phyloP scores from a whole-genome alignment of 2,797 vertebrate species.

The Lepus townsendii region DNA sequence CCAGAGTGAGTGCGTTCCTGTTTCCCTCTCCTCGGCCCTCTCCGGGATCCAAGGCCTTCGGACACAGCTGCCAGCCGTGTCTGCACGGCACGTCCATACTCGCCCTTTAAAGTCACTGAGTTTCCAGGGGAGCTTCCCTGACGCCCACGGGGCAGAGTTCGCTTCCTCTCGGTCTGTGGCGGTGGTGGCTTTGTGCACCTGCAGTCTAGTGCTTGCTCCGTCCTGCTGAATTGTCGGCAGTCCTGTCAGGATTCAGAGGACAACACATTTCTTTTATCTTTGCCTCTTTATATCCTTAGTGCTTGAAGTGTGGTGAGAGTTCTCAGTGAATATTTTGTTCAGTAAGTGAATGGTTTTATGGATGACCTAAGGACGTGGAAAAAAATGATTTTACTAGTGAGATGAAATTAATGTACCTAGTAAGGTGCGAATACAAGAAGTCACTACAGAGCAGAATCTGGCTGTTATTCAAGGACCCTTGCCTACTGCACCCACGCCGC shows the following conservation, averaged over 20 bases:
- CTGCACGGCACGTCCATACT: background rate
- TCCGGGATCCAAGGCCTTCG: background rate
- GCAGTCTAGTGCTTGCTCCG: background rate
- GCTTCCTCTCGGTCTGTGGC: background rate
- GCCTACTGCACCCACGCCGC: background rate
- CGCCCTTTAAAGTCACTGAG: background rate
- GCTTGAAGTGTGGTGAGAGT: background rate
- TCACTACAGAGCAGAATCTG: slow-evolving; percentile 52
- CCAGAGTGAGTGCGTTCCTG: background rate
- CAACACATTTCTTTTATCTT: background rate
- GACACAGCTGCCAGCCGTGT: background rate
- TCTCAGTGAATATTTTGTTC: background rate
- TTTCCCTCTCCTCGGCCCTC: background rate
- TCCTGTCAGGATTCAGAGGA: background rate
- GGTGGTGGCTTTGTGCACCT: background rate
- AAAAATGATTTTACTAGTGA: slow-evolving; percentile 50
- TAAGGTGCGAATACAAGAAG: slow-evolving; percentile 25
- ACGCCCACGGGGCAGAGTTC: background rate
- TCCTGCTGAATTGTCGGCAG: background rate
- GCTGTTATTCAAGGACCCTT: background rate
- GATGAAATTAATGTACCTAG: slow-evolving; percentile 47
- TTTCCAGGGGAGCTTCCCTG: background rate
- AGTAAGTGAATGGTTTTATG: background rate
- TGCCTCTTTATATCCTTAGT: background rate
- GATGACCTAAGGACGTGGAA: slow-evolving; percentile 24